Base-by-base conservation (phyloP, 2,113 vertebrate genomes). In the Gallinago media region DNA sequence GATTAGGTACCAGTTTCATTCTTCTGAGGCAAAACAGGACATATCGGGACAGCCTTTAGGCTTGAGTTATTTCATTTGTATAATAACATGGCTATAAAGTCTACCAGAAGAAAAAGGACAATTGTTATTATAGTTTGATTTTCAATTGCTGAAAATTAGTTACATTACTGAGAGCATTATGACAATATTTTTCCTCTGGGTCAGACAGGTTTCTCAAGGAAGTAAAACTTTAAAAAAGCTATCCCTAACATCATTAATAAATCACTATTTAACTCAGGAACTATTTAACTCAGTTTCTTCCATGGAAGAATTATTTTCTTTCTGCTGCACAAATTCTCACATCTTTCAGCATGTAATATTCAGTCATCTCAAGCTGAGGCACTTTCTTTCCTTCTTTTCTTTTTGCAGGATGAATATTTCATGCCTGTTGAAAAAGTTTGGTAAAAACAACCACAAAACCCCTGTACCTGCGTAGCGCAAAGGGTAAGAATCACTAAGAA, bases 171-270 rank as follows among this genome's bases (percentile, higher is more conserved):
- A 42, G 15, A 82, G 22, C 25, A 27, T 3, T 40, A 6, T 16
- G 5, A 32, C 0, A 0, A 23, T 15, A 75, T n/a, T 21, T 65
- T 56, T 26, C 23, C 36, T 76, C 21, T 67, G 29, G 15, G 19
- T 27, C 25, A 40, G 17, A 40, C 5, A 67, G 15, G 2, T 36
- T 80, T 81, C 55, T 49, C 42, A 62, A 61, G 17, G 29, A 66
- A 76, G 22, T n/a, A 80, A 29, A 58, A 44, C 56, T 46, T 22
- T 80, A 67, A 72, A 73, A 20, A 5, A 76, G 7, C n/a, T 66
- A 75, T n/a, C 15, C 25, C 26, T 59, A 59, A 32, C 5, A 32
- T 66, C 3, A 47, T 34, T 56, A 75, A 54, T 55, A 74, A 84
- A 49, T 38, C 19, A 18, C 49, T n/a, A n/a, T n/a, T n/a, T n/a